Evolutionary conservation across 2,113 vertebrate species (phyloP).

Genomic region (Oncorhynchus nerka): DNA sequence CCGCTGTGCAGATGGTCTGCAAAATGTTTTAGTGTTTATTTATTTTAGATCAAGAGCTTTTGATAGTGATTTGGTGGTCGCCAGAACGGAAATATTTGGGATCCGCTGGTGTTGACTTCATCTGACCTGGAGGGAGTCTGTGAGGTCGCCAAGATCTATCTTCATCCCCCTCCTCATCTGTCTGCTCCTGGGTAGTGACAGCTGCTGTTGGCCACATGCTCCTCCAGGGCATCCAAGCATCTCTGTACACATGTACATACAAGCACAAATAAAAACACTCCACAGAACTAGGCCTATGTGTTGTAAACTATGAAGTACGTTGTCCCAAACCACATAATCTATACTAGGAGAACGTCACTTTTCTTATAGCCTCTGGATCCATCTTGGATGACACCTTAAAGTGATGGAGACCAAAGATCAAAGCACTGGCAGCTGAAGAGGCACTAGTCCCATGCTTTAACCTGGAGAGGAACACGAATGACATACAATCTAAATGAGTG

Average conservation of each 20-base stretch:
- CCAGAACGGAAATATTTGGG: neutral
- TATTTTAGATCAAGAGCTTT: too few relatives aligned
- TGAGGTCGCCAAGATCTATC: slow-evolving; percentile 66
- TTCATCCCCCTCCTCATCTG: slow-evolving; percentile 74
- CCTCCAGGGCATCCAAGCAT: slow-evolving; percentile 88
- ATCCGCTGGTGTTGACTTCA: neutral
- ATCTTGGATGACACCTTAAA: slow-evolving; percentile 86
- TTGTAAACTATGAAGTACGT: too few relatives aligned
- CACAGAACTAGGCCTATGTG: too few relatives aligned
- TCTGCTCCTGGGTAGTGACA: slow-evolving; percentile 78
- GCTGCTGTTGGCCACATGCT: slow-evolving; percentile 87
- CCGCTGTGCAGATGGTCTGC: too few relatives aligned
- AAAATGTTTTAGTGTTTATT: too few relatives aligned
- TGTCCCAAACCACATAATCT: too few relatives aligned
- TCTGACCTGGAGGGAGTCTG: slow-evolving; percentile 80
- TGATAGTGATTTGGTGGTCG: too few relatives aligned
- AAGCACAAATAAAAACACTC: neutral
- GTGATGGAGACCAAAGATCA: slow-evolving; percentile 78
- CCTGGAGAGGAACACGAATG: slow-evolving; percentile 56
- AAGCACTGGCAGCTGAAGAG: slow-evolving; percentile 89
- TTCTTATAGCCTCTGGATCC: slow-evolving; percentile 76
- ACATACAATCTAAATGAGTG: neutral
- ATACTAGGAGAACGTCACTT: slow-evolving; percentile 71
- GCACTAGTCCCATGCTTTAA: slow-evolving; percentile 83
- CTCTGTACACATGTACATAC: slow-evolving; percentile 62